Conservation (phyloP, 2,113 vertebrate genomes). For the Nycticryphes semicollaris region DNA sequence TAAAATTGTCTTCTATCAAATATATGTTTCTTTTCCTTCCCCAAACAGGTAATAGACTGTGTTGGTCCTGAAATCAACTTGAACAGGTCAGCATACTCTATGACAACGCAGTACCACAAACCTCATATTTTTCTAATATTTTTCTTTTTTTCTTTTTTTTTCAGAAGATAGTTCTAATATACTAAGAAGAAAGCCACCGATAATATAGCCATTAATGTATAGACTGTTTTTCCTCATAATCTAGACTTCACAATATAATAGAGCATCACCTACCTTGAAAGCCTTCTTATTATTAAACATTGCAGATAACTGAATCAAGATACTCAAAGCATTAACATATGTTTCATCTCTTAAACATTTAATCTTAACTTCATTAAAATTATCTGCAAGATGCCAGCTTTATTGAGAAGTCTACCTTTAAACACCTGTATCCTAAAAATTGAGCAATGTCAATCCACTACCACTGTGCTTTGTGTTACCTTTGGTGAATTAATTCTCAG, state of each 20-base stretch:
- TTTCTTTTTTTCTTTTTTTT: no score
- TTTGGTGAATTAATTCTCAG: constrained; percentile 15
- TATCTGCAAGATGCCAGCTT: neutral
- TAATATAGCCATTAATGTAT: neutral
- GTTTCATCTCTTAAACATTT: neutral
- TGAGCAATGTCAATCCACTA: neutral
- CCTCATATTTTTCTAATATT: rapidly evolving
- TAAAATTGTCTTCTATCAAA: neutral
- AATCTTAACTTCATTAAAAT: neutral
- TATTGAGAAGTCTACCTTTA: neutral
- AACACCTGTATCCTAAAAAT: neutral
- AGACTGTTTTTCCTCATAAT: neutral
- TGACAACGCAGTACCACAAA: neutral
- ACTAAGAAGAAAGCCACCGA: neutral
- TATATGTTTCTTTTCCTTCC: neutral
- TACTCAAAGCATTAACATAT: neutral
- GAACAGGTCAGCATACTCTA: neutral
- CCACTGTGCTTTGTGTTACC: neutral
- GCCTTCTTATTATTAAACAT: neutral
- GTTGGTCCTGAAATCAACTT: neutral
- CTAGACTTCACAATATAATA: neutral
- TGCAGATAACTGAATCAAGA: neutral
- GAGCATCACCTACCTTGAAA: neutral
- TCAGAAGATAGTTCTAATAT: neutral
- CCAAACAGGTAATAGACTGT: neutral